Evolutionary conservation across 2,797 vertebrate species (phyloP).

Genomic region (Amblyraja radiata): DNA sequence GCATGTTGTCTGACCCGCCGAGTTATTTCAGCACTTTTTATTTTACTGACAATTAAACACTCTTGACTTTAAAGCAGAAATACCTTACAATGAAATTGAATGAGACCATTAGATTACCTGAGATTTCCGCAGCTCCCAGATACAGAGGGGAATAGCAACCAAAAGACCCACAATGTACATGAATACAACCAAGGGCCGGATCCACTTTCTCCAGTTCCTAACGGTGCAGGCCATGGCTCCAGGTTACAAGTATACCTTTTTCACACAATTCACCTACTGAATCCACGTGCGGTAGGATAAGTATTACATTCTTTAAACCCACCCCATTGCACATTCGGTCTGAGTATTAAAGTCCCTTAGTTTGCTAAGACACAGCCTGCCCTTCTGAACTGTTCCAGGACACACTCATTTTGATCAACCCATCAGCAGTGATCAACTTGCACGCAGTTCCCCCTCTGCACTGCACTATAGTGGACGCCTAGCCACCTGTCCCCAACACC

Average conservation of each 20-base stretch:
- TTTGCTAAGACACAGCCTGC: neutral
- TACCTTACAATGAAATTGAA: neutral
- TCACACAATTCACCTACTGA: neutral
- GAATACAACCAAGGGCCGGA: constrained; percentile 79
- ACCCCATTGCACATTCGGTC: neutral
- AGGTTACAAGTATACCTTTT: neutral
- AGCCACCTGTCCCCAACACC: neutral
- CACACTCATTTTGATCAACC: neutral
- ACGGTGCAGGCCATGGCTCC: constrained; percentile 81
- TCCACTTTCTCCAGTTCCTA: constrained; percentile 92
- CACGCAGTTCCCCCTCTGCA: neutral
- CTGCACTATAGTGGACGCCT: neutral
- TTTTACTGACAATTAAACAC: too few relatives aligned
- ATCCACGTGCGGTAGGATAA: neutral
- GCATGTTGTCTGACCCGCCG: too few relatives aligned
- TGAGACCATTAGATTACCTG: constrained; percentile 60
- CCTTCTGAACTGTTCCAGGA: neutral
- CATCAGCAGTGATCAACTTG: neutral
- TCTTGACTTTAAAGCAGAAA: neutral
- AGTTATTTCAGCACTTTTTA: too few relatives aligned
- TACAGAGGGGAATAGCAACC: constrained; percentile 76
- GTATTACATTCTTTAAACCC: neutral
- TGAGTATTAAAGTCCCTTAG: neutral
- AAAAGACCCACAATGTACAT: constrained; percentile 75
- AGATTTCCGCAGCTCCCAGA: constrained; percentile 86